These are phyloP conservation scores for Molossus molossus DNA, from an alignment of 2,797 vertebrate species.

Conservation along the genomic window DNA sequence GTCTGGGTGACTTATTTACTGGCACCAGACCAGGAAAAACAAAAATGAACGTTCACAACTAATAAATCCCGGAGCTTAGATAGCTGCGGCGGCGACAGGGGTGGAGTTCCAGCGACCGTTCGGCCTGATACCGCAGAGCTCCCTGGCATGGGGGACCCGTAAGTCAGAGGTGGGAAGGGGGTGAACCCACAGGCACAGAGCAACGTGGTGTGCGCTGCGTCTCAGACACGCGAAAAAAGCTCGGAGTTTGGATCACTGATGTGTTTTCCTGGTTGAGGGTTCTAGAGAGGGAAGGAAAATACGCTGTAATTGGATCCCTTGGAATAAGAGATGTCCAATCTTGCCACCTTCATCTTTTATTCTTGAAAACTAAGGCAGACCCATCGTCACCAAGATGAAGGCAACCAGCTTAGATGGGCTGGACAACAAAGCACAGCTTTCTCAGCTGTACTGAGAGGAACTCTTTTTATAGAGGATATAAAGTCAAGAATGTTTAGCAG, in stretches of 20 bases:
- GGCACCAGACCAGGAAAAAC: constrained; percentile 90
- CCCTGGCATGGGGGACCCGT: constrained; percentile 76
- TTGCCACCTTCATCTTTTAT: background rate
- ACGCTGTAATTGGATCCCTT: background rate
- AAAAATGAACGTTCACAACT: constrained; percentile 90
- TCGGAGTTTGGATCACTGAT: constrained; percentile 10
- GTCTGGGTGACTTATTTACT: constrained; percentile 92
- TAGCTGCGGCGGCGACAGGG: constrained; percentile 85
- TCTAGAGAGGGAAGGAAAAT: background rate
- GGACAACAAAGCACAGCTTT: constrained; percentile 79
- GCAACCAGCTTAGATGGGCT: background rate
- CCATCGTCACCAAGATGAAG: constrained; percentile 21
- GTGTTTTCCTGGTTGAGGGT: background rate
- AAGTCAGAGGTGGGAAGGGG: constrained; percentile 59
- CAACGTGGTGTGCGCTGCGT: background rate
- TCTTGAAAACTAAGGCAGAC: constrained; percentile 68
- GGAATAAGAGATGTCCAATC: background rate
- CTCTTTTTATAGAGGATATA: constrained; percentile 84
- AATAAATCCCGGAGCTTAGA: constrained; percentile 89
- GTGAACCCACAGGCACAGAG: constrained; percentile 20
- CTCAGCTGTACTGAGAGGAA: constrained; percentile 76
- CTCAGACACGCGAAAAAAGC: background rate
- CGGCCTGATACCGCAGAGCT: constrained; percentile 80
- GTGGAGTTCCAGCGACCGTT: constrained; percentile 86
- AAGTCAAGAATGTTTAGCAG: constrained; percentile 87